Base-by-base conservation (phyloP, 2,113 vertebrate species). In the Lagopus leucura region DNA sequence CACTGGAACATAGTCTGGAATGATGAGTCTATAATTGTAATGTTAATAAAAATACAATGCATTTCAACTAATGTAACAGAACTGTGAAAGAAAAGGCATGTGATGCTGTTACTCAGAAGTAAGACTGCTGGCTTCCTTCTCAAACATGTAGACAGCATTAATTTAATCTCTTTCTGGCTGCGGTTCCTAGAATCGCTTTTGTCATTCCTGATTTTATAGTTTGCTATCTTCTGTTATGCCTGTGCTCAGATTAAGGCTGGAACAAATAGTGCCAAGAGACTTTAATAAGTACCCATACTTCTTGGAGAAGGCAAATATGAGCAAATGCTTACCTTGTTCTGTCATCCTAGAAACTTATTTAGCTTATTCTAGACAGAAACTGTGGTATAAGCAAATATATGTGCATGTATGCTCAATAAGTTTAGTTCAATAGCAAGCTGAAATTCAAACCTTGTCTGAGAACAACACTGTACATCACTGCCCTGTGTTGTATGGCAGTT, bases 161-260 rank as follows among this genome's bases (percentile, higher is more conserved):
- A 89, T 95, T 92, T 87, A 85, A 85, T 65, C 8, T 60, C 32
- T 54, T 93, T 87, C 71, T 43, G 28, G 55, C 8, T 76, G 40
- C 6, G 22, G 20, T 79, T 92, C 79, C 71, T 89, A 67, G 45
- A 93, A 72, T 54, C 63, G 1, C 13, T 87, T 16, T 79, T 76
- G n/a, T 4, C 34, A 22, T 70, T 92, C 71, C 86, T 86, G 74
- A 54, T 81, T 90, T 83, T 55, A 36, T 20, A 45, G 4, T 27
- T 21, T 54, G 15, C 30, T 81, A 21, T 48, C 40, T 72, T 66
- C 40, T 75, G 25, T 18, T 79, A 10, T 61, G 15, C 17, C 27
- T 87, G 25, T 63, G 10, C 40, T 91, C 2, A 5, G 13, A 54
- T 74, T 92, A 80, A 73, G 25, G 10, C 52, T 52, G 6, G 20